Base-by-base conservation (phyloP, 1,140 invertebrate genomes). In the Bombus cullumanus region DNA sequence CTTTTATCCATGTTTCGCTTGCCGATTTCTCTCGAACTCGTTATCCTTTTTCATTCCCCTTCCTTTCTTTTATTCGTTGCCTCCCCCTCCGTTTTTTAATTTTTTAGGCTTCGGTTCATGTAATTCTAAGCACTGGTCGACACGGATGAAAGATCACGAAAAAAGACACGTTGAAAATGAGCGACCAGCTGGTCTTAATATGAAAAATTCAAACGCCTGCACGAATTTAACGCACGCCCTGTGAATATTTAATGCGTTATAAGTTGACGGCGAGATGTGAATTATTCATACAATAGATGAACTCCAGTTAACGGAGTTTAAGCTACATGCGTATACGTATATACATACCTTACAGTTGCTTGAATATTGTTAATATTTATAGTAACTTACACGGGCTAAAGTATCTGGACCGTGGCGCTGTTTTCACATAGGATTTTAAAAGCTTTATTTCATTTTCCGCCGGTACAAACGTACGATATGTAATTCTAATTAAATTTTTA, bases 241-340 rank as follows among this genome's bases (percentile, higher is more conserved):
- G 64, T 80, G 83, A 84, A 84, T 84, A 72, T 77, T 71, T 84
- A 84, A 79, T 80, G 53, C 37, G 31, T 72, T 84, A 84, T 71
- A 84, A 84, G 83, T 84, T 80, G 62, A 57, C 66, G 66, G 53
- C 25, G 77, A 53, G 31, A 59, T n/a, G 62, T 84, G 83, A 84
- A 84, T 84, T 79, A 84, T 84, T 84, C 83, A 84, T 84, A 72
- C 76, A 47, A 78, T 77, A 84, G 74, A 75, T 59, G 82, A 77
- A 84, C 47, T 59, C 75, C 47, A 25, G 66, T 84, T 84, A 84
- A 84, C 53, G 76, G 83, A 47, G 64, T 72, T 84, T 72, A 72
- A 84, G 72, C 83, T 47, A 59, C 68, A 62, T 25, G 66, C 53
- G 83, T 80, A 47, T 62, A 72, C 76, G 43, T 39, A 72, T 53